Evolutionary conservation across 2,888 invertebrate genomes (phyloP), one percentile per base, ranked within the genome.

Genomic region (Athetis lepigone): DNA sequence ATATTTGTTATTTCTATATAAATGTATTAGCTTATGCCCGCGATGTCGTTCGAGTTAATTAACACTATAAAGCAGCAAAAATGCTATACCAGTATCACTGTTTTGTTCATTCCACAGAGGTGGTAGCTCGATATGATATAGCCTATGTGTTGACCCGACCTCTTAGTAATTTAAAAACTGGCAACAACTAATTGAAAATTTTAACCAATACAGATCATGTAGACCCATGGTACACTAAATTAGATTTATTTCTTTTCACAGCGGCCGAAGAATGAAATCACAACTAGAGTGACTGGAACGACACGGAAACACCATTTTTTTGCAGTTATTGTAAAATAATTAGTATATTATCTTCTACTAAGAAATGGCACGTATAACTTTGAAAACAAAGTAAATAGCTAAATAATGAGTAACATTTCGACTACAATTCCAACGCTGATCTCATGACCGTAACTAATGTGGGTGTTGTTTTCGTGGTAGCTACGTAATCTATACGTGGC

Each of bases 201-300:
- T n/a, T n/a, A n/a, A n/a, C n/a, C n/a, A n/a, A n/a, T n/a, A n/a
- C n/a, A n/a, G n/a, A n/a, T n/a, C n/a, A n/a, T n/a, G n/a, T n/a
- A n/a, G n/a, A n/a, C n/a, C n/a, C n/a, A n/a, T n/a, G n/a, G n/a
- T n/a, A n/a, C n/a, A n/a, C n/a, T n/a, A n/a, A n/a, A n/a, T n/a
- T 29, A 29, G 29, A 9, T 16, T 52, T 47, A n/a, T n/a, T n/a
- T 50, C 9, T 58, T 58, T 33, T 73, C 63, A 0, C 52, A 72
- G 72, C 19, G 45, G 59, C 42, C 40, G 59, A 60, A 79, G 43
- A 27, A 52, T 54, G 58, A 51, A 21, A 42, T 46, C 47, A 66
- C 33, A 49, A 27, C n/a, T 54, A 25, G 19, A 29, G 9, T 49
- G 66, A 58, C 71, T 50, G 68, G 60, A 64, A 55, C 68, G 33